phyloP scores from a whole-genome alignment of 2,113 vertebrate genomes.

The Malurus cyaneus region DNA sequence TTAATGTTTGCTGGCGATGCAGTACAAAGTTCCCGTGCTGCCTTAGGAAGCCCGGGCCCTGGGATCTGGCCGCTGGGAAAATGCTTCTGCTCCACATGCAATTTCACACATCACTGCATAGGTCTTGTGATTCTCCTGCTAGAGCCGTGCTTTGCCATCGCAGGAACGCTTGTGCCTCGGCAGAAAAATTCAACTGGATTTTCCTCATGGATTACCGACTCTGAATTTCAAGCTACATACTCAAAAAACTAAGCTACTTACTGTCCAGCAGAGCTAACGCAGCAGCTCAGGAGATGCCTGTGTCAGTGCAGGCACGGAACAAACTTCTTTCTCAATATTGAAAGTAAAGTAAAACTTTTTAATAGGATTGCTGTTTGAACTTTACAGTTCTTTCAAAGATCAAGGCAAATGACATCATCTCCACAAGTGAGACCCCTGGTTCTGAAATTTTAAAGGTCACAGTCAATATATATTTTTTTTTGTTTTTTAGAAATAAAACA shows the following conservation, averaged over 20 bases:
- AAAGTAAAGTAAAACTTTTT: conserved; percentile 50
- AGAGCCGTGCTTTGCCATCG: background rate
- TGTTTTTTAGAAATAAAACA: background rate
- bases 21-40: background rate
- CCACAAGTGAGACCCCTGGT: conserved; percentile 15
- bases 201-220: background rate
- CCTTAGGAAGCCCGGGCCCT: background rate
- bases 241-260: conserved; percentile 9
- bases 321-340: conserved; percentile 17
- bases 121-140: conserved; percentile 19
- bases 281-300: background rate
- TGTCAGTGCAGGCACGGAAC: background rate
- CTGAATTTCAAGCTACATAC: conserved; percentile 34
- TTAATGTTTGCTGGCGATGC: background rate
- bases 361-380: conserved; percentile 59
- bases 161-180: background rate
- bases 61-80: conserved; percentile 15
- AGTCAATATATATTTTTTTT: background rate
- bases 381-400: conserved; percentile 29
- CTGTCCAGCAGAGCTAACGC: background rate
- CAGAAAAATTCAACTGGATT: conserved; percentile 26
- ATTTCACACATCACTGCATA: conserved; percentile 11
- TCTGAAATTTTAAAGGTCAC: conserved; percentile 55
- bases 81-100: conserved; percentile 18
- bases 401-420: conserved; percentile 57